Conservation (phyloP, 64 coral and sea anemone species). For the Porites lutea region DNA sequence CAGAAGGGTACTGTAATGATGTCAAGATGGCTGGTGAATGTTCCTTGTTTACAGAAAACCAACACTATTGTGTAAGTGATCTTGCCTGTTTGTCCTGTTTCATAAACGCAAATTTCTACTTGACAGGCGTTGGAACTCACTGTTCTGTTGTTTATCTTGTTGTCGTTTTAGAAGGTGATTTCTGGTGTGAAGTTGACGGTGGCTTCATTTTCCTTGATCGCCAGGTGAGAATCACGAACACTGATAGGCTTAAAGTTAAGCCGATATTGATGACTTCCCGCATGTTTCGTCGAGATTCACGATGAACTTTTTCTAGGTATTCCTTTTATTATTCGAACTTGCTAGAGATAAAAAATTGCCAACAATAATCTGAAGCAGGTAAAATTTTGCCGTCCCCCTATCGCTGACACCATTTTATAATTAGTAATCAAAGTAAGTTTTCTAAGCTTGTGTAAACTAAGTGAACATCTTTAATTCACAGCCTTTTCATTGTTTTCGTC, state of each 20-base stretch:
- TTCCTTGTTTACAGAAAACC: constrained; percentile 71
- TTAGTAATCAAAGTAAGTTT: too few species aligned
- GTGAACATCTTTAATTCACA: constrained; percentile 20
- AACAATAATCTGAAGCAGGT: too few species aligned
- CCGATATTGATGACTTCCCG: too few species aligned
- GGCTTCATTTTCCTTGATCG: constrained; percentile 69
- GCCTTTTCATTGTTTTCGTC: constrained; percentile 79
- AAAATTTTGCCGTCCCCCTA: too few species aligned
- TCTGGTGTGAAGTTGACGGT: constrained; percentile 58
- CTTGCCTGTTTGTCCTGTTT: background rate
- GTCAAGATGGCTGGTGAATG: constrained; percentile 65
- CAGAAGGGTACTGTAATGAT: background rate
- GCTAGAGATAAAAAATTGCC: too few species aligned
- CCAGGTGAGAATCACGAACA: constrained; percentile 33
- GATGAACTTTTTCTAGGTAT: too few species aligned
- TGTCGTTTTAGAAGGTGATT: constrained; percentile 54
- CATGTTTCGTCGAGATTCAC: too few species aligned
- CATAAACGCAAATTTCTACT: too few species aligned
- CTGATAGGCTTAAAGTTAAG: too few species aligned
- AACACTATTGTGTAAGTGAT: constrained; percentile 76
- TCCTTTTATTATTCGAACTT: too few species aligned
- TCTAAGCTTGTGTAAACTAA: too few species aligned
- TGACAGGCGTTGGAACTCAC: background rate
- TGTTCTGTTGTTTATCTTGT: background rate
- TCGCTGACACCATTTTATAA: too few species aligned